Base-by-base conservation (phyloP, 2,888 invertebrate genomes). In the Drosophila austrosaltans region DNA sequence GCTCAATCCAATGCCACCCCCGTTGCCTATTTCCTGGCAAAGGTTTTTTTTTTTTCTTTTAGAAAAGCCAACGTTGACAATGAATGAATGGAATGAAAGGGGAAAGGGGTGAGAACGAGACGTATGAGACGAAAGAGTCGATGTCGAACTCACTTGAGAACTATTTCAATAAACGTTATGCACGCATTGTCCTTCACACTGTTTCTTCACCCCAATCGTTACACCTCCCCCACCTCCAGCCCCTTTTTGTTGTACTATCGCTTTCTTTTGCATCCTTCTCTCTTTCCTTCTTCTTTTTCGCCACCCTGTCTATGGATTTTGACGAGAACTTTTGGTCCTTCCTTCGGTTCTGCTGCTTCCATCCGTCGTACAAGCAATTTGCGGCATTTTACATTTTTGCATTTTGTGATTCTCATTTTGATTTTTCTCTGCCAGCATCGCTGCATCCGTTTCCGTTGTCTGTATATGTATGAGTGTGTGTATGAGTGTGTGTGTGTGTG, bases 121-220 rank as follows among this genome's bases (percentile, higher is more conserved):
- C 10, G 22, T 3, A 48, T 3, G 22, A 48, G 12, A 25, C 10
- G 48, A 48, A 48, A 22, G 48, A 48, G 66, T 44, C 88, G 82
- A 72, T 77, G 80, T 73, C 73, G 82, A 76, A 85, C 82, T 88
- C 89, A 85, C 87, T 85, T 85, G 75, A 84, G 80, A 85, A 89
- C 89, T 85, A 85, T 89, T 85, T 89, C 89, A 85, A 85, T 85
- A 89, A 85, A 82, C 89, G 85, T 76, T 85, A 87, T 81, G 82
- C 77, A 87, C 81, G 84, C 76, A 69, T 76, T 86, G 86, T 88
- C 87, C 83, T 88, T 87, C 86, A 82, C 82, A 88, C 82, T 85
- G 82, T 82, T 82, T 81, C 70, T 63, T 60, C 3, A 60, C 6
- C 56, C 56, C 10, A 4, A 10, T 3, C 32, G 10, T 20, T 30